phyloP scores from a whole-genome alignment of 1,140 invertebrate species.

The Papilio glaucus region DNA sequence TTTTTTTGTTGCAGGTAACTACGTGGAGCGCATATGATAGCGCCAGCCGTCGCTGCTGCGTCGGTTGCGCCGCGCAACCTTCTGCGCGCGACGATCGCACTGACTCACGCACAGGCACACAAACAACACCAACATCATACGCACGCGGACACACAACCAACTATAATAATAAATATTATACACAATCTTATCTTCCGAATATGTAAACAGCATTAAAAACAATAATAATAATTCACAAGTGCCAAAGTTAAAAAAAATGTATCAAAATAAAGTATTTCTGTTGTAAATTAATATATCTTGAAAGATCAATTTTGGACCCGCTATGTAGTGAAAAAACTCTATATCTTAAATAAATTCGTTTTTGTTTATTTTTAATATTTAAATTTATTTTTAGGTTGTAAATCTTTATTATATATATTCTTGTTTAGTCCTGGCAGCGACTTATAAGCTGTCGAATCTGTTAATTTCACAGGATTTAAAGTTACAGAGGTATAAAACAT shows the following conservation, averaged over 20 bases:
- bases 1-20: constrained; percentile 92
- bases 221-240: not conserved
- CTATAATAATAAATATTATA: constrained; percentile 13
- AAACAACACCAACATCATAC: constrained; percentile 38
- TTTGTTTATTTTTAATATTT: no score
- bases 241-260: constrained; percentile 8
- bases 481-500: not conserved
- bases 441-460: not conserved
- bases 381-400: no score
- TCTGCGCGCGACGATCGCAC: constrained; percentile 62
- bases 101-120: constrained; percentile 41
- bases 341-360: no score
- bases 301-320: no score
- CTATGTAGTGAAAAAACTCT: no score
- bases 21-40: constrained; percentile 93
- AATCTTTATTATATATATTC: no score
- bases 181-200: constrained; percentile 1
- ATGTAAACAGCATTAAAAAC: not conserved
- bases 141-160: constrained; percentile 19
- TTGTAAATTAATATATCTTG: no score
- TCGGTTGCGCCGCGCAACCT: constrained; percentile 73
- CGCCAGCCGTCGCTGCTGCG: constrained; percentile 87
- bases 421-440: not conserved
- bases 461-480: no score
- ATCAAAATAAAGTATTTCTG: no score